These are phyloP conservation scores for Chamaea fasciata DNA, from an alignment of 2,113 vertebrate species.

Conservation along the genomic window DNA sequence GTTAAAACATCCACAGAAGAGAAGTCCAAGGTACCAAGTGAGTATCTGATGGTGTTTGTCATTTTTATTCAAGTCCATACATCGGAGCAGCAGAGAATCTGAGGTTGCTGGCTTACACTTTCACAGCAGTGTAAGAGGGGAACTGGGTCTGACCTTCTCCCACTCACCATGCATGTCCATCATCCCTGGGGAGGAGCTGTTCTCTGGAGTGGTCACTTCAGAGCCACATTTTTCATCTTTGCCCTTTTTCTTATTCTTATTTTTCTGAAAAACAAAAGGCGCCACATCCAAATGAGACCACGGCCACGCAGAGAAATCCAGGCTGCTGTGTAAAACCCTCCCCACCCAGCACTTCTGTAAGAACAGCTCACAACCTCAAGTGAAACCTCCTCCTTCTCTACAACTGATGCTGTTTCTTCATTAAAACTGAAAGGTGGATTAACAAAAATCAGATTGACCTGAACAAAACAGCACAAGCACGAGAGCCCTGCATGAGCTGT, in stretches of 20 bases:
- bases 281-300: background rate
- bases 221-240: slow-evolving; percentile 96
- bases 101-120: background rate
- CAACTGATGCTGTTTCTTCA: background rate
- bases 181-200: slow-evolving; percentile 97
- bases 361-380: background rate
- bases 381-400: background rate
- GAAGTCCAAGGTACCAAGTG: background rate
- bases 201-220: slow-evolving; percentile 93
- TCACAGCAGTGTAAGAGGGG: background rate
- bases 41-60: background rate
- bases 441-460: background rate
- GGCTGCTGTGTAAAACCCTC: background rate
- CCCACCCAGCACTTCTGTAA: background rate
- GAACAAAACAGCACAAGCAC: background rate
- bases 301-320: background rate
- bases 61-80: background rate
- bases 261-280: slow-evolving; percentile 79
- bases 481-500: background rate
- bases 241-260: slow-evolving; percentile 94
- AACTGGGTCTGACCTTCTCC: background rate
- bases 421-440: background rate
- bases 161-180: slow-evolving; percentile 95
- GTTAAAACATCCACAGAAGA: background rate
- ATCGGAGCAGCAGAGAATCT: background rate